These are phyloP conservation scores for Falcaria lacertinaria DNA, from an alignment of 2,888 invertebrate species.

Conservation along the genomic window DNA sequence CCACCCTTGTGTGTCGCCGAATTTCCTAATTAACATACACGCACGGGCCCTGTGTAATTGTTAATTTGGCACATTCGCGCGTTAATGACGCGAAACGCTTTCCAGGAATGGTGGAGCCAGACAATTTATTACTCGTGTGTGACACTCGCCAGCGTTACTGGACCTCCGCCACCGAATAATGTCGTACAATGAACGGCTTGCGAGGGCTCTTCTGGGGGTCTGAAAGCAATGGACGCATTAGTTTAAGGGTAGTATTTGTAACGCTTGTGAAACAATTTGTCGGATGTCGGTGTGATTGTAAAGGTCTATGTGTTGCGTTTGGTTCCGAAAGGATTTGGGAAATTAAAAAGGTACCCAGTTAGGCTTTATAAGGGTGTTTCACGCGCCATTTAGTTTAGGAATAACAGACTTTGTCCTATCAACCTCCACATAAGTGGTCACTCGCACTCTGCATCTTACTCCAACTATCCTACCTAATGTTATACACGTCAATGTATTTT, in stretches of 20 bases:
- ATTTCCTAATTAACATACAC: slow-evolving; percentile 71
- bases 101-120: slow-evolving; percentile 33
- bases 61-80: slow-evolving; percentile 73
- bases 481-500: no score
- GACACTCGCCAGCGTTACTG: slow-evolving; percentile 37
- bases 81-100: slow-evolving; percentile 65
- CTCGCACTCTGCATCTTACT: no score
- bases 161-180: slow-evolving; percentile 14
- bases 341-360: not conserved
- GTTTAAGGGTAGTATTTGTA: slow-evolving; percentile 52
- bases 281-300: slow-evolving; percentile 23
- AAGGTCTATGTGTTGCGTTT: slow-evolving; percentile 13
- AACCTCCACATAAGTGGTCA: no score
- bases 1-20: slow-evolving; percentile 32
- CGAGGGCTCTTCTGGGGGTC: slow-evolving; percentile 16
- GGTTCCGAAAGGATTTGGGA: slow-evolving; percentile 25
- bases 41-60: slow-evolving; percentile 65
- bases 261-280: slow-evolving; percentile 65
- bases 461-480: no score
- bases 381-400: no score
- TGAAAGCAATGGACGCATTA: slow-evolving; percentile 45
- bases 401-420: no score
- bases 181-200: not conserved
- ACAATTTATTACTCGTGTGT: slow-evolving; percentile 62
- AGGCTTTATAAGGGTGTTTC: not conserved